Percentiles rank a stretch among this genome's conserved stretches.
phyloP scores from a whole-genome alignment of 2,113 vertebrate species.

The Leptocoma aspasia region DNA sequence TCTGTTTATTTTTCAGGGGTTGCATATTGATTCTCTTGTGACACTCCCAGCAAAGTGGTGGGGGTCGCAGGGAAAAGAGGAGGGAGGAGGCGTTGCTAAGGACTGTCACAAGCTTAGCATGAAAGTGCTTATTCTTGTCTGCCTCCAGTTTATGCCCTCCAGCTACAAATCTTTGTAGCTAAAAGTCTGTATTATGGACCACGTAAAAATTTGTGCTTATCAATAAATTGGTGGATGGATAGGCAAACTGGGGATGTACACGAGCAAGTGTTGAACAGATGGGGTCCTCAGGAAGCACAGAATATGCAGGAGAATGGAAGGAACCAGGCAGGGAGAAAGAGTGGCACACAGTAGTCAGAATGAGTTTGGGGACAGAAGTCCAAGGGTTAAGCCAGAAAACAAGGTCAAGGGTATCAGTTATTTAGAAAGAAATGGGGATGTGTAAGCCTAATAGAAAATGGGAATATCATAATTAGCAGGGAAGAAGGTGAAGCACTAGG shows the following conservation, averaged over 20 bases:
- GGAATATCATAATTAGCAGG: not conserved
- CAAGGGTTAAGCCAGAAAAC: not conserved
- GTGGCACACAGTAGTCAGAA: not conserved
- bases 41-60: not conserved
- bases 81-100: not conserved
- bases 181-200: not conserved
- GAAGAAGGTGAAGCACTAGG: not conserved
- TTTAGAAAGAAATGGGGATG: not conserved
- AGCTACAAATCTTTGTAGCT: not conserved
- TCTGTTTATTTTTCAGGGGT: conserved; percentile 31
- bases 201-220: not conserved
- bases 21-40: conserved; percentile 7
- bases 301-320: not conserved
- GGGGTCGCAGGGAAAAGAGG: not conserved
- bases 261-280: not conserved
- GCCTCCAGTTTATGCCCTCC: not conserved
- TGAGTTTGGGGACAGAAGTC: not conserved
- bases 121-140: not conserved
- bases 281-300: not conserved
- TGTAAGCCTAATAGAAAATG: not conserved
- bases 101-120: not conserved
- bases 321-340: not conserved
- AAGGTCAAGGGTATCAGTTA: not conserved
- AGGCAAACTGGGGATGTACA: not conserved
- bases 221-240: not conserved